Evolutionary conservation across 2,113 vertebrate species (phyloP), one percentile per base, ranked within the genome.

Genomic region (Toxotes jaculatrix): DNA sequence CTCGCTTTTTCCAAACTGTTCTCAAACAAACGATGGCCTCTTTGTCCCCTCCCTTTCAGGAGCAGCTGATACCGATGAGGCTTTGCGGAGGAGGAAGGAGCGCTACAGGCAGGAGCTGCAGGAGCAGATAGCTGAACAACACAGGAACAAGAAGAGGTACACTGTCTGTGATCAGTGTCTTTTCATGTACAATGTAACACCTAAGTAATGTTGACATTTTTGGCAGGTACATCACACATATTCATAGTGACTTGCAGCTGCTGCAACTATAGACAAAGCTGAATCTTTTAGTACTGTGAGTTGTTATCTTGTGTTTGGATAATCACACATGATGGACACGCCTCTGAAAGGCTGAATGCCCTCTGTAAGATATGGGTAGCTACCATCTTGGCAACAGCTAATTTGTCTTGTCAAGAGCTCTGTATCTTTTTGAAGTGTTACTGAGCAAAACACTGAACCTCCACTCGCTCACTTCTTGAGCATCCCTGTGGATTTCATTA

Each of bases 111-210:
- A 83, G 82, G 97, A 98, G 10, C 92, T 99, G 1, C 91, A 97
- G 83, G 96, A 97, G 73, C 98, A 98, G 93, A 99, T 99, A 34
- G 96, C 97, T 53, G 96, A 98, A 65, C 96, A 98, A 53, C 94
- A 96, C 86, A 94, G 85, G 42, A 98, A 97, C 82, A 98, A 90
- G 90, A 97, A 92, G 93, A 95, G 96, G 98, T 98, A 38, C 1
- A 5, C 4, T 32, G 19, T 53, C 40, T 34, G 4, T 67, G 0
- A 13, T 63, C 17, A 17, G 21, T 4, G 0, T 36, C 7, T 19
- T 56, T 7, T 16, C 3, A 7, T 31, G 32, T 12, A 32, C 17
- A 17, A 21, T 31, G 2, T 27, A 55, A 79, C 16, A 11, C 3
- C 3, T 27, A 42, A 43, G 34, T 3, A 70, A 70, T 27, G 2